These are phyloP conservation scores for Silurus asotus DNA, from an alignment of 2,113 vertebrate genomes.

Conservation along the genomic window DNA sequence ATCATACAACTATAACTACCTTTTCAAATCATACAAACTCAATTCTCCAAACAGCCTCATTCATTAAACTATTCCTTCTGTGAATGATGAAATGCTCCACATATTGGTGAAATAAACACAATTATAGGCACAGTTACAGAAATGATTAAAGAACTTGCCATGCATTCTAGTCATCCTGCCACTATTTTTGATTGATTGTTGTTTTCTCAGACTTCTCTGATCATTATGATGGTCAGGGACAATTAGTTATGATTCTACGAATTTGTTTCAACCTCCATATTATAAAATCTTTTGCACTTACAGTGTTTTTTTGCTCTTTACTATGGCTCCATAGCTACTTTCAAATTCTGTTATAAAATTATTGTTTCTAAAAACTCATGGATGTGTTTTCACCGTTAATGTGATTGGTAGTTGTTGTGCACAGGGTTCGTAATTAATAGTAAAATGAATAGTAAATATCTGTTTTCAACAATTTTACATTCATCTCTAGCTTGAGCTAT, in stretches of 20 bases:
- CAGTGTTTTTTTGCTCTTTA: background rate
- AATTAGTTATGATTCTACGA: background rate
- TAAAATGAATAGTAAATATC: background rate
- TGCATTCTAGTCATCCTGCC: background rate
- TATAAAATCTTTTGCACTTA: background rate
- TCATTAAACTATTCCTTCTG: background rate
- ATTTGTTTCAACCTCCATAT: background rate
- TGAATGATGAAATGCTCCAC: background rate
- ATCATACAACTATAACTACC: background rate
- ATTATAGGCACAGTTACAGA: background rate
- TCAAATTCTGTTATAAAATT: background rate
- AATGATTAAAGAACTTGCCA: background rate
- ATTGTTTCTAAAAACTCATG: background rate
- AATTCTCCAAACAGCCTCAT: background rate
- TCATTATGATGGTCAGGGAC: background rate
- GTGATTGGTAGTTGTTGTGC: background rate
- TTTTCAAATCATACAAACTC: background rate
- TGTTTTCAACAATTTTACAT: too few species aligned
- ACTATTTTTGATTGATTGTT: background rate
- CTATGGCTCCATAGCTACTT: background rate
- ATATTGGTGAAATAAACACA: background rate
- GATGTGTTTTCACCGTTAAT: background rate
- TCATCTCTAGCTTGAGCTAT: too few species aligned
- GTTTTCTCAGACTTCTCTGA: background rate
- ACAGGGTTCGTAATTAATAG: background rate